phyloP scores from a whole-genome alignment of 2,113 vertebrate species.

The Pterocles gutturalis region DNA sequence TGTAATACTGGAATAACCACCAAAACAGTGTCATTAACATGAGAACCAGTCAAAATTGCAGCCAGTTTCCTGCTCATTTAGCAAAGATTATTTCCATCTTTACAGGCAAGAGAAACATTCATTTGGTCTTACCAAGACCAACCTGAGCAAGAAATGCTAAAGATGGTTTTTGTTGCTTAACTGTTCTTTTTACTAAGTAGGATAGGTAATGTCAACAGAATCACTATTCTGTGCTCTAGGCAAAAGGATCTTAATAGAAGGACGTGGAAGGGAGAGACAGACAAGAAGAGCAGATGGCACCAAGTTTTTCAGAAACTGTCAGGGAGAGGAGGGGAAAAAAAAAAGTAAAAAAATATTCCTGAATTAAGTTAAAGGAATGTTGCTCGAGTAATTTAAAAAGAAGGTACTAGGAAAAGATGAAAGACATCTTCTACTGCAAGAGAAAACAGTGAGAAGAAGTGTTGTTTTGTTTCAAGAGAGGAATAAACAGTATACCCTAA shows the following conservation, averaged over 20 bases:
- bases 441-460: neutral
- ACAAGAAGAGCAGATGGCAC: neutral
- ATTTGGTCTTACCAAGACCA: neutral
- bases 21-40: constrained; percentile 31
- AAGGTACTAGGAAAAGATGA: neutral
- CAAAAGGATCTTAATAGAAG: neutral
- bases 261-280: neutral
- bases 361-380: neutral
- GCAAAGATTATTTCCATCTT: constrained; percentile 9
- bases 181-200: neutral
- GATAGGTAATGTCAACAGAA: neutral
- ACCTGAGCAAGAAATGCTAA: neutral
- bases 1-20: constrained; percentile 32
- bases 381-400: neutral
- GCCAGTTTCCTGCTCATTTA: constrained; percentile 38
- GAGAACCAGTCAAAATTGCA: neutral
- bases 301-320: neutral
- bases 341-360: neutral
- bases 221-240: neutral
- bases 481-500: neutral
- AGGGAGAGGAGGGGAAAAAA: neutral
- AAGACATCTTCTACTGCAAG: neutral
- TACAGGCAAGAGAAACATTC: neutral
- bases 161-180: neutral
- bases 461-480: fast-evolving